phyloP scores from a whole-genome alignment of 2,797 vertebrate species.

The Schizopygopsis malacanthus region DNA sequence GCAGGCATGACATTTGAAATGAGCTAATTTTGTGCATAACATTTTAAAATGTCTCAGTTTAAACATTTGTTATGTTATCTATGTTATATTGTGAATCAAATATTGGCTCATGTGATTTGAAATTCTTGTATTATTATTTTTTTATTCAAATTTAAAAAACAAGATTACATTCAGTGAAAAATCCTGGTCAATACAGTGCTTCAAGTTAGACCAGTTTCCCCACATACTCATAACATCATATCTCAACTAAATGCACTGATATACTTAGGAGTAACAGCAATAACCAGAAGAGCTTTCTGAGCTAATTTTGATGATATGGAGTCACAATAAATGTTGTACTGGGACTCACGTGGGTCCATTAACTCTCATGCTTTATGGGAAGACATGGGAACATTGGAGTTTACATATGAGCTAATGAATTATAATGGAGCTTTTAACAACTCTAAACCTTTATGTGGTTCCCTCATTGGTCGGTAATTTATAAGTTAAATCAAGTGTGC shows the following conservation, averaged over 20 bases:
- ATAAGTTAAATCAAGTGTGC: slow-evolving; percentile 22
- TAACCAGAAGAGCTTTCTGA: slow-evolving; percentile 15
- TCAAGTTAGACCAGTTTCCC: background rate
- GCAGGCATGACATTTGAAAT: too few relatives aligned
- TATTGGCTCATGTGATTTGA: too few relatives aligned
- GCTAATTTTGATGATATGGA: slow-evolving; percentile 20
- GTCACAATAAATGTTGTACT: slow-evolving; percentile 15
- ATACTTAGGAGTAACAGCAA: slow-evolving; percentile 9
- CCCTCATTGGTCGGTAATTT: slow-evolving; percentile 10
- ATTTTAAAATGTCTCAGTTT: too few relatives aligned
- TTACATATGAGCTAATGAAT: slow-evolving; percentile 45
- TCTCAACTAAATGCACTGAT: slow-evolving; percentile 10
- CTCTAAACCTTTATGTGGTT: slow-evolving; percentile 24
- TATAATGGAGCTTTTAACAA: slow-evolving; percentile 37
- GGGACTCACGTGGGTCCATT: background rate
- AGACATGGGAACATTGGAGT: slow-evolving; percentile 2
- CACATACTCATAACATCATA: background rate
- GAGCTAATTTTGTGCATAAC: too few relatives aligned
- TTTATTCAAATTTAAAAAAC: too few relatives aligned
- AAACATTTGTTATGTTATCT: too few relatives aligned
- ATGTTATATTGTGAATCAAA: too few relatives aligned
- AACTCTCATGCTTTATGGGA: slow-evolving; percentile 7
- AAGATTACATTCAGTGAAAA: slow-evolving; percentile 2
- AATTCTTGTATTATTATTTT: too few relatives aligned
- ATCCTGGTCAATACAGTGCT: background rate